Evolutionary conservation across 2,797 vertebrate species (phyloP).

Genomic region (Artibeus jamaicensis): DNA sequence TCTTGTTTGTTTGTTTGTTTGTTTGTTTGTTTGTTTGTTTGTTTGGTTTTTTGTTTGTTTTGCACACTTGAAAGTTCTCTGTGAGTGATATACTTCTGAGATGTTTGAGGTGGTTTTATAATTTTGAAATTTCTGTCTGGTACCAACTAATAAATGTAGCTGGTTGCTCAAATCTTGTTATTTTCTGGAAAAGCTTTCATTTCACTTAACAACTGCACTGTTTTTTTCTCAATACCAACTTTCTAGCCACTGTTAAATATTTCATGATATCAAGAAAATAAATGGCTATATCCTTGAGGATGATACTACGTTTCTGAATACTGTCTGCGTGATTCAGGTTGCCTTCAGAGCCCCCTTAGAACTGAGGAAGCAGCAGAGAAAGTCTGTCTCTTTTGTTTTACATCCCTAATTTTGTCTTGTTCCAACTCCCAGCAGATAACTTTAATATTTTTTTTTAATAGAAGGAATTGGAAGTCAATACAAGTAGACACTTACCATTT

Average conservation of each 20-base stretch:
- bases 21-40: too few species aligned
- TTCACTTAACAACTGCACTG: not conserved
- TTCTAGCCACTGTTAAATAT: not conserved
- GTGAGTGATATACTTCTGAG: slow-evolving; percentile 1
- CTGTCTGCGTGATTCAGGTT: not conserved
- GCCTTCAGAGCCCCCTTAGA: not conserved
- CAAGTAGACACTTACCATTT: not conserved
- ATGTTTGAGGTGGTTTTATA: slow-evolving; percentile 18
- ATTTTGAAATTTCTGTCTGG: slow-evolving; percentile 6
- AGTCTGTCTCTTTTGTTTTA: not conserved
- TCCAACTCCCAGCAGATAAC: not conserved
- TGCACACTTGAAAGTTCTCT: not conserved
- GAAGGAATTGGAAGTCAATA: not conserved
- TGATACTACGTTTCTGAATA: not conserved
- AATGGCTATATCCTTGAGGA: not conserved
- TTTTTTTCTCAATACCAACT: not conserved
- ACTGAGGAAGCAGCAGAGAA: not conserved
- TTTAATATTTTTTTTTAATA: not conserved
- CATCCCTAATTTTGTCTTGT: not conserved
- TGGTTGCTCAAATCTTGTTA: slow-evolving; percentile 3
- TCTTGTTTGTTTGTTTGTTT: slow-evolving; percentile 40
- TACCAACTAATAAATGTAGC: not conserved
- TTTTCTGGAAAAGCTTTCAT: slow-evolving; percentile 26
- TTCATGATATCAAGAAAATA: not conserved
- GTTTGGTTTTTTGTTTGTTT: slow-evolving; percentile 10